Evolutionary conservation across 1,140 invertebrate genomes (phyloP).

Genomic region (Ladona fulva): DNA sequence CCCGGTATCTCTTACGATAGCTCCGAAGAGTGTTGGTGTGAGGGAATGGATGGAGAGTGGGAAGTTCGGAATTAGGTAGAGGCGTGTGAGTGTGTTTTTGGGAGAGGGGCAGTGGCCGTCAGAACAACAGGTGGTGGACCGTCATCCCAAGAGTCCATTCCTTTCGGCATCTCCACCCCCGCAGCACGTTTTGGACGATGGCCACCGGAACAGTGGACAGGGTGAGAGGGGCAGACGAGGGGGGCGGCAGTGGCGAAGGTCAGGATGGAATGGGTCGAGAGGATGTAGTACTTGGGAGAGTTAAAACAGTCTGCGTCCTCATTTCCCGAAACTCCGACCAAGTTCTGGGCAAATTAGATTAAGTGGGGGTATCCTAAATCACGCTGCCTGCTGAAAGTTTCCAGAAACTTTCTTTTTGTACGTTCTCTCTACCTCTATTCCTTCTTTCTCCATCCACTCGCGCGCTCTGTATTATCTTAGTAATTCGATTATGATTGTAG

Average conservation of each 20-base stretch:
- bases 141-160: not conserved
- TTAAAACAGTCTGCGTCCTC: not conserved
- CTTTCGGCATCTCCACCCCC: not conserved
- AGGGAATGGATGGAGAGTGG: not conserved
- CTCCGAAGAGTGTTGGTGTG: not conserved
- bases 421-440: too few relatives aligned
- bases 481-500: too few relatives aligned
- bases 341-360: not conserved
- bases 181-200: not conserved
- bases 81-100: not conserved
- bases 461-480: too few relatives aligned
- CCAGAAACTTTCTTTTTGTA: too few relatives aligned
- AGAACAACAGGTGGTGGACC: slow-evolving; percentile 1
- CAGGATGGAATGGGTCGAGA: not conserved
- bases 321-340: not conserved
- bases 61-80: not conserved
- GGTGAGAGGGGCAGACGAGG: not conserved
- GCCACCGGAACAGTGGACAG: not conserved
- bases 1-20: too few relatives aligned
- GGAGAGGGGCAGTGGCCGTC: not conserved
- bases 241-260: not conserved
- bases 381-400: too few relatives aligned
- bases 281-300: not conserved
- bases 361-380: too few relatives aligned
- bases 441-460: too few relatives aligned